Evolutionary conservation across 2,113 vertebrate genomes (phyloP).

Genomic region (Strigops habroptila): DNA sequence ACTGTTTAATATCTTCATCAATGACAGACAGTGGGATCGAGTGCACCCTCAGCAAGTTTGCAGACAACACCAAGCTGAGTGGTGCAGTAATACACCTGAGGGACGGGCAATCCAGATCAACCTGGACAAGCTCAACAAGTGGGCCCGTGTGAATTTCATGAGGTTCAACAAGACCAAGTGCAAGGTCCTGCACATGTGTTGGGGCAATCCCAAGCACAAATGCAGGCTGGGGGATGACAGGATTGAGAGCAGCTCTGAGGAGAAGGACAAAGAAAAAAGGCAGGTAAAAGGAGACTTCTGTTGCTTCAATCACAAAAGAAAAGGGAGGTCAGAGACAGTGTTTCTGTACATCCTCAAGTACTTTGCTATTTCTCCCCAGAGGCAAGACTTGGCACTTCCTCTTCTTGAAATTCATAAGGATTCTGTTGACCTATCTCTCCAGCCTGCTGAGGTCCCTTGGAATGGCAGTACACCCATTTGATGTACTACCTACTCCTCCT

Average conservation of each 20-base stretch:
- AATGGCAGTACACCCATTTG: background rate
- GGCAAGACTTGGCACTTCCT: background rate
- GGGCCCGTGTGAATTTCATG: background rate
- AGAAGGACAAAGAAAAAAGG: background rate
- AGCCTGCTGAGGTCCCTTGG: background rate
- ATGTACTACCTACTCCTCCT: background rate
- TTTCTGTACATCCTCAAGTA: background rate
- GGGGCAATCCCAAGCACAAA: fast-evolving
- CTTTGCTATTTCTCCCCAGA: background rate
- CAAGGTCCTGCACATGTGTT: background rate
- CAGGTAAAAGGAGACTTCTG: background rate
- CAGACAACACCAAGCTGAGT: background rate
- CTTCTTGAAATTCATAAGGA: background rate
- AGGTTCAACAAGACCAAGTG: background rate
- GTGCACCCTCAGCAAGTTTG: background rate
- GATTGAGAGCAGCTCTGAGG: background rate
- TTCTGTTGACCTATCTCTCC: background rate
- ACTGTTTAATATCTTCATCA: background rate
- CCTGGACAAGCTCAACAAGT: background rate
- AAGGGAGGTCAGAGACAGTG: background rate
- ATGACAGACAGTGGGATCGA: background rate
- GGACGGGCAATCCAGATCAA: background rate
- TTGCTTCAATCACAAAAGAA: background rate
- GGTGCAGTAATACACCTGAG: background rate
- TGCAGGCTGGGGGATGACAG: background rate